Conservation (phyloP, 2,888 invertebrate genomes). For the Glyphotaelius pellucidus region DNA sequence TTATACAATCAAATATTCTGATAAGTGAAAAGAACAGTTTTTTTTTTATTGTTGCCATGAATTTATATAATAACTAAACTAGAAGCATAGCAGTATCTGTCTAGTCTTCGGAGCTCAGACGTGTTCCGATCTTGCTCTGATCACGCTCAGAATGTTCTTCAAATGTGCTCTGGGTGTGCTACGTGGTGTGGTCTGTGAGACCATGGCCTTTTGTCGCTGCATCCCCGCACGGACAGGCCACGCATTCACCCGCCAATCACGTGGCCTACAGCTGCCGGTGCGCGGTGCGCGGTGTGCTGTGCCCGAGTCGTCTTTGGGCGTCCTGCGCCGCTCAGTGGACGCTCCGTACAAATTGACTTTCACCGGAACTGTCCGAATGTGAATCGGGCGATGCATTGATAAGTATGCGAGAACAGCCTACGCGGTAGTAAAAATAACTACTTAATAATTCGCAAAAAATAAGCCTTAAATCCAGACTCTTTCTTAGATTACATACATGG, state of each 20-base stretch:
- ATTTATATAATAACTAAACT: too few species aligned
- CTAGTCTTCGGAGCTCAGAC: neutral
- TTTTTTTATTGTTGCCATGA: too few species aligned
- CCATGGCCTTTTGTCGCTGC: neutral
- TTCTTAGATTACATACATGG: too few species aligned
- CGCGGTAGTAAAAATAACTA: neutral
- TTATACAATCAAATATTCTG: too few species aligned
- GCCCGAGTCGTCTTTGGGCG: neutral
- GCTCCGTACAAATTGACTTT: conserved; percentile 44
- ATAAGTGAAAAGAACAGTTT: too few species aligned
- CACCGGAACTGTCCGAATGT: conserved; percentile 33
- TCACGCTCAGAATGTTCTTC: neutral
- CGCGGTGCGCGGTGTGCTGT: neutral
- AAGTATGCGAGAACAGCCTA: neutral
- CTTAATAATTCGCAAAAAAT: too few species aligned
- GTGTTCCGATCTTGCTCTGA: neutral
- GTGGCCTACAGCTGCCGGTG: neutral
- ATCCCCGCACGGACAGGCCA: neutral
- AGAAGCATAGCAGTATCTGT: too few species aligned
- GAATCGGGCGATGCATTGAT: neutral
- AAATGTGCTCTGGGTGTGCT: neutral
- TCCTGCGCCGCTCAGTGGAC: neutral
- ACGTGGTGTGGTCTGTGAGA: neutral
- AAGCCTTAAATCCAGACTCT: too few species aligned
- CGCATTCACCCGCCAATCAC: conserved; percentile 36